Evolutionary conservation across 2,113 vertebrate species (phyloP).

Genomic region (Pteropus alecto): DNA sequence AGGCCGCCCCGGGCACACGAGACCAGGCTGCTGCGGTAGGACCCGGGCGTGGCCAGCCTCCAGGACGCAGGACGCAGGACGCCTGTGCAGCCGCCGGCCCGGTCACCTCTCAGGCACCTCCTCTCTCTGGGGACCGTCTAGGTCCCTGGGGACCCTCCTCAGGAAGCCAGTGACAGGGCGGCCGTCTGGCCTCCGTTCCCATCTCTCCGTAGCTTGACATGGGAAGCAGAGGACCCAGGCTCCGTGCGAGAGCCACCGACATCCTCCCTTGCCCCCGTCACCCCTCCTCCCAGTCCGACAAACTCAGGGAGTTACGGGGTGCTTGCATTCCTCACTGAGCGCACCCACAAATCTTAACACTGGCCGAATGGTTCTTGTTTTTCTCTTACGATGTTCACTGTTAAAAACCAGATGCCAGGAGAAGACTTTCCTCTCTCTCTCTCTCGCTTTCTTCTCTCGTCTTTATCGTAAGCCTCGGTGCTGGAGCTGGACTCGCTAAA

Average conservation of each 20-base stretch:
- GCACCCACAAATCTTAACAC: not conserved
- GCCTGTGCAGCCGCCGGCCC: no score
- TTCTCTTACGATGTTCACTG: not conserved
- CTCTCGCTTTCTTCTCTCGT: not conserved
- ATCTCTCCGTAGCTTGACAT: no score
- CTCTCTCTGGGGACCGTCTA: no score
- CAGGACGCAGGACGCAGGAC: not conserved
- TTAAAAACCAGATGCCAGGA: not conserved
- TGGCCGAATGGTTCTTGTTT: not conserved
- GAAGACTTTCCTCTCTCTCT: not conserved
- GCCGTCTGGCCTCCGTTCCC: no score
- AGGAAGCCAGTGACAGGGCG: not conserved
- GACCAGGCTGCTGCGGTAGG: no score
- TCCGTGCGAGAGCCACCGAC: rapidly evolving
- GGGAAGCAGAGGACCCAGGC: not conserved
- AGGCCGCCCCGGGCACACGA: no score
- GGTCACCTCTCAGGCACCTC: not conserved
- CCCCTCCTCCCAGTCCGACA: not conserved
- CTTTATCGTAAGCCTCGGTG: no score
- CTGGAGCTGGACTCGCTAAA: not conserved
- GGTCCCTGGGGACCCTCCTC: not conserved
- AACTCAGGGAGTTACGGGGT: not conserved
- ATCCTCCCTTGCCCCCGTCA: rapidly evolving
- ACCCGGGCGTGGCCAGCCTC: not conserved
- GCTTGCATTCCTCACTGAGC: not conserved